Evolutionary conservation across 2,888 invertebrate species (phyloP).

Genomic region (Synanthedon formicaeformis): DNA sequence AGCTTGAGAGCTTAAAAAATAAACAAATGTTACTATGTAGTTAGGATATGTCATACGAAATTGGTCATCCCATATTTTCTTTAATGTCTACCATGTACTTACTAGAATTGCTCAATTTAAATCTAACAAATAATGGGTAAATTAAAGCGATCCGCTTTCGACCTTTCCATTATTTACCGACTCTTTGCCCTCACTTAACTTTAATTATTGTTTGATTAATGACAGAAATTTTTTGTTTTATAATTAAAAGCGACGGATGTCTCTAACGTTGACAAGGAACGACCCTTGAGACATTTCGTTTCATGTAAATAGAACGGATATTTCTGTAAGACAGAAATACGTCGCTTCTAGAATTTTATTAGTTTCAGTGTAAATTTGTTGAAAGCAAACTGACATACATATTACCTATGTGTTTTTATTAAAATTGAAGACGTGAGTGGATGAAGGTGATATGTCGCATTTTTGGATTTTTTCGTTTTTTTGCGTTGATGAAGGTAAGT

Average conservation of each 20-base stretch:
- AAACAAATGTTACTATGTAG: too few species aligned
- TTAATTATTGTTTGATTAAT: constrained; percentile 9
- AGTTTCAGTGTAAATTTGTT: not conserved
- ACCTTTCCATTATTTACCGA: not conserved
- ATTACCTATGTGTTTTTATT: too few species aligned
- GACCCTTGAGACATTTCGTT: constrained; percentile 1
- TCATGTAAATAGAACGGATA: not conserved
- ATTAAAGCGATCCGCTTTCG: not conserved
- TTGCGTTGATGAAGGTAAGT: too few species aligned
- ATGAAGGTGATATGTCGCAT: too few species aligned
- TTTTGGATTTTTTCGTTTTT: too few species aligned
- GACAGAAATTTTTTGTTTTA: constrained; percentile 5
- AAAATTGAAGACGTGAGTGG: too few species aligned
- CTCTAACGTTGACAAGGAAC: not conserved
- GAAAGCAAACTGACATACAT: too few species aligned
- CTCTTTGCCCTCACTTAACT: not conserved
- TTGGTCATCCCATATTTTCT: too few species aligned
- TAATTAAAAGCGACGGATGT: constrained; percentile 5
- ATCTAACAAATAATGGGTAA: not conserved
- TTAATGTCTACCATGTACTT: not conserved
- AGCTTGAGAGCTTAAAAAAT: too few species aligned
- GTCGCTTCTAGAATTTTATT: not conserved
- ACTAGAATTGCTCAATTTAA: not conserved
- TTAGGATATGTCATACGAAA: too few species aligned
- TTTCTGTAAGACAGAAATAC: not conserved